These are phyloP conservation scores for Mesoligia furuncula DNA, from an alignment of 2,888 invertebrate species.

Conservation along the genomic window DNA sequence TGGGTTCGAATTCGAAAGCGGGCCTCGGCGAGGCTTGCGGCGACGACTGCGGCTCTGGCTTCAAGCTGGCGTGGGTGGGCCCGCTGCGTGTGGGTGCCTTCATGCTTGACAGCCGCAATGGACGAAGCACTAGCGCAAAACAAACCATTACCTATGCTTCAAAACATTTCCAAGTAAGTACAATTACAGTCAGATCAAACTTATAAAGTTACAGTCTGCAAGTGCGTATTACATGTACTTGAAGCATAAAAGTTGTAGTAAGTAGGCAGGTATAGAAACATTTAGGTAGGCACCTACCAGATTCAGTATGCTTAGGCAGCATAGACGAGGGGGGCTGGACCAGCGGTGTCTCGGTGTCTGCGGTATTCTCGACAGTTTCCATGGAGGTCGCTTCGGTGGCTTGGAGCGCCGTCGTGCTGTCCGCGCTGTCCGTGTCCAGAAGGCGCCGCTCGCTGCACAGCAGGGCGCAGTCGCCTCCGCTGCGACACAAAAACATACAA, in stretches of 20 bases:
- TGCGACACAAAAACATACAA: conserved; percentile 38
- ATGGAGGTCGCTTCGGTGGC: conserved; percentile 19
- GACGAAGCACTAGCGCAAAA: conserved; percentile 7
- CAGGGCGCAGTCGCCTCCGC: conserved; percentile 75
- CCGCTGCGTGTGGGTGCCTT: conserved; percentile 20
- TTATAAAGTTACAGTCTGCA: not conserved
- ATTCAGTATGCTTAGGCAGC: not conserved
- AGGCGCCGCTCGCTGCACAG: conserved; percentile 77
- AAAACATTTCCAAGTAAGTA: not conserved
- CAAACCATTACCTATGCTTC: conserved; percentile 1
- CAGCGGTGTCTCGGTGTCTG: conserved; percentile 8
- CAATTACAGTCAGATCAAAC: not conserved
- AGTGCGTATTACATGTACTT: not conserved
- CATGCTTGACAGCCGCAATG: conserved; percentile 1
- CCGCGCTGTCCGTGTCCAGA: conserved; percentile 46
- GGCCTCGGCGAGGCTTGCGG: conserved; percentile 38
- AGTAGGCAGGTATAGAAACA: not conserved
- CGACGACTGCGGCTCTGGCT: conserved; percentile 9
- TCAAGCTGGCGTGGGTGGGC: not conserved
- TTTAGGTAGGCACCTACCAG: conserved; percentile 19
- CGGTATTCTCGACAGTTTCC: conserved; percentile 2
- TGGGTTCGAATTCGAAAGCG: conserved; percentile 79
- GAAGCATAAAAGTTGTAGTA: not conserved
- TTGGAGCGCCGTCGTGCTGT: not conserved
- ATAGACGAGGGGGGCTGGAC: not conserved